Conservation (phyloP, 2,113 vertebrate genomes). For the Argyrosomus japonicus region DNA sequence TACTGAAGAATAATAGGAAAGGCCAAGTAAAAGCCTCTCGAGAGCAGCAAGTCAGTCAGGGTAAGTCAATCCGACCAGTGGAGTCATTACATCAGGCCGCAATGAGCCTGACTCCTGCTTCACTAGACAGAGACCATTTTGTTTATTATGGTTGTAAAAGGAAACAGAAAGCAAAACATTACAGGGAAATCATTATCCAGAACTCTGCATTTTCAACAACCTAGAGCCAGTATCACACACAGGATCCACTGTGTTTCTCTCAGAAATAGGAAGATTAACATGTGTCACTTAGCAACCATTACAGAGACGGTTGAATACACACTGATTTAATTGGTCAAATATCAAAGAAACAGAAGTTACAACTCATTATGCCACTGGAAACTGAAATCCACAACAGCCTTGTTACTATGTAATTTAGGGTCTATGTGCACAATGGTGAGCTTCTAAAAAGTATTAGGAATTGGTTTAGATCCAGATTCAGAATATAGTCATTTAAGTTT, state of each 20-base stretch:
- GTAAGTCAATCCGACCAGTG: background rate
- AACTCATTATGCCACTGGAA: no score
- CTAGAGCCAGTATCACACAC: background rate
- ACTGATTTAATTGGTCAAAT: no score
- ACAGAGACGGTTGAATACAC: no score
- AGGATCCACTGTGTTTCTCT: background rate
- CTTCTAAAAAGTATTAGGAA: no score
- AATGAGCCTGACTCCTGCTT: constrained; percentile 1
- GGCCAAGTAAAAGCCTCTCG: constrained; percentile 10
- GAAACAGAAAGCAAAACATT: constrained; percentile 13
- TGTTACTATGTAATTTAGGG: no score
- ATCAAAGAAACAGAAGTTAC: no score
- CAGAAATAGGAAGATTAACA: no score
- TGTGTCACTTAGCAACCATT: no score
- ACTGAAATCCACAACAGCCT: no score
- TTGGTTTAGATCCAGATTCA: no score
- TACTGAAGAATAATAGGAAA: constrained; percentile 1
- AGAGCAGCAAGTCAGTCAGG: constrained; percentile 5
- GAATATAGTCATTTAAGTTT: no score
- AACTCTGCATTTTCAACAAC: constrained; percentile 2
- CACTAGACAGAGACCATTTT: constrained; percentile 13
- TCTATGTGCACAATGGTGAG: no score
- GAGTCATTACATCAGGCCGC: background rate
- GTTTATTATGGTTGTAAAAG: constrained; percentile 4
- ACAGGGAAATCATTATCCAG: background rate